phyloP scores from a whole-genome alignment of 2,797 vertebrate species.

The Melanotaenia pygmaea region DNA sequence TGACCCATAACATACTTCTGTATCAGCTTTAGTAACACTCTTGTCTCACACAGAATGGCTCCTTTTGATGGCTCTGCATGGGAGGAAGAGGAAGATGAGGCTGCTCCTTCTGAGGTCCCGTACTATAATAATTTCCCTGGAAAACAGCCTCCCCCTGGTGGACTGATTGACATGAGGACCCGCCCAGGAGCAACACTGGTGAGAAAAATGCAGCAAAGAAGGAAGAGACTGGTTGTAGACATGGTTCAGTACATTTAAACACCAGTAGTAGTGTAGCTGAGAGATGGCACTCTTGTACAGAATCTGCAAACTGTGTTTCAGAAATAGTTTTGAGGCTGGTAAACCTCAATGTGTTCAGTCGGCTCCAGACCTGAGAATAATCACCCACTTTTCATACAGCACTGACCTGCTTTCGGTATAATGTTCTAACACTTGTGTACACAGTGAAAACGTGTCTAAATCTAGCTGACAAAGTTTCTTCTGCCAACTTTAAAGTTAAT shows the following conservation, averaged over 20 bases:
- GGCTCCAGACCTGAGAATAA: neutral
- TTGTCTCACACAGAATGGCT: slow-evolving; percentile 87
- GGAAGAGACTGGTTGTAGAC: neutral
- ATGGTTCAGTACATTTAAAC: slow-evolving; percentile 23
- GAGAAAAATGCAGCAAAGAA: slow-evolving; percentile 51
- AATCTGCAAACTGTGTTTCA: neutral
- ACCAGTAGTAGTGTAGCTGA: neutral
- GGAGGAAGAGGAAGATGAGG: slow-evolving; percentile 96
- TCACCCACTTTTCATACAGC: neutral
- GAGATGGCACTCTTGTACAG: neutral
- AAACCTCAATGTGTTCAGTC: neutral
- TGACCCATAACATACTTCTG: neutral
- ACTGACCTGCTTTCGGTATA: neutral
- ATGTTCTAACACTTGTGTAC: neutral
- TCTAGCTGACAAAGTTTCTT: neutral
- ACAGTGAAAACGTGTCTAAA: neutral
- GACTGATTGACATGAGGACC: slow-evolving; percentile 92
- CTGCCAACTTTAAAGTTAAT: neutral
- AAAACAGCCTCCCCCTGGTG: slow-evolving; percentile 95
- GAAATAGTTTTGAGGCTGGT: neutral
- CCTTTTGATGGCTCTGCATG: slow-evolving; percentile 97
- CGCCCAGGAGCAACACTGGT: slow-evolving; percentile 92
- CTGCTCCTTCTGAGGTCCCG: slow-evolving; percentile 89
- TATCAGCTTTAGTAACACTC: neutral
- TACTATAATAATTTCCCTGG: slow-evolving; percentile 98